Evolutionary conservation across 2,888 invertebrate genomes (phyloP), one percentile per base, ranked within the genome.

Genomic region (Hirtodrosophila confusa): DNA sequence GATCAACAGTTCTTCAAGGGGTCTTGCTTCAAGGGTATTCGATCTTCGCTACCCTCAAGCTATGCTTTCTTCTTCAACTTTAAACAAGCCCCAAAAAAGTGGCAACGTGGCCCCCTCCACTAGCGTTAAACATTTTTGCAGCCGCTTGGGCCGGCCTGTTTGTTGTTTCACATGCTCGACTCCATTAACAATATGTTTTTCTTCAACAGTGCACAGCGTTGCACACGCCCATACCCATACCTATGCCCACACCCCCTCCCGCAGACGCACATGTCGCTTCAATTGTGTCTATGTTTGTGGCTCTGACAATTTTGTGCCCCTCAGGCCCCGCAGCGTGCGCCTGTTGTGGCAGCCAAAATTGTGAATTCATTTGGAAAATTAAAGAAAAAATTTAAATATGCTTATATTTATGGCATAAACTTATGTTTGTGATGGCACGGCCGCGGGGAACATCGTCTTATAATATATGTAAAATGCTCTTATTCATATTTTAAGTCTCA

Each of bases 101-200:
- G 4, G 39, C 49, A 61, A 36, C 31, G 9, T 7, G 0, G 9
- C 31, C 3, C 9, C 33, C 1, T 33, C 4, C 36, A 36, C 50
- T 12, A 12, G 31, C 31, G 27, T 50, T 58, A 31, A 51, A 29
- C 31, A 44, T 36, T 55, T 55, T 61, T 24, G 9, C 48, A 29
- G 66, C 10, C 35, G 35, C 36, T 47, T 27, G 48, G 44, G 24
- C 36, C 49, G 50, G 65, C 69, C 54, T 69, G 69, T 69, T 84
- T 84, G 82, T 84, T 84, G 80, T 84, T 84, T 84, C 80, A 84
- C 86, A 84, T 84, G 83, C 77, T 77, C 75, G 72, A 75, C 86
- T 86, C 85, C 79, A 84, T 84, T 86, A 84, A 86, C 72, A 86
- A 84, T 84, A 79, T 84, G 84, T 80, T 84, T 73, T 86, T 61